A percentile compares a stretch with the other conserved stretches of the same genome.
Conservation (phyloP, 2,888 invertebrate genomes). For the Hyposoter dolosus region DNA sequence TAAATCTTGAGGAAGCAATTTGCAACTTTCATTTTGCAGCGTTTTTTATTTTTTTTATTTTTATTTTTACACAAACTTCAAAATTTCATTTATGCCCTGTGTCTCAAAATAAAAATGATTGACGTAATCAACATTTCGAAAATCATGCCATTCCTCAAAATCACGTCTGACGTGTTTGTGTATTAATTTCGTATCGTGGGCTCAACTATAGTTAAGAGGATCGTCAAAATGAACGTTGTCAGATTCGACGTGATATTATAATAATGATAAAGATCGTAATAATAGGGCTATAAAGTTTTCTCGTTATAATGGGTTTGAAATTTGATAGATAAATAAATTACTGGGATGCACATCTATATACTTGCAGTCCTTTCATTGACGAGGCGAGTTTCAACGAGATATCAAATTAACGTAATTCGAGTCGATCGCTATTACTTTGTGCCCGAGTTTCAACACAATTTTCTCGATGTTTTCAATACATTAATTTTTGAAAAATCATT, state of each 20-base stretch:
- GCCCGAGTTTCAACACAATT: not conserved
- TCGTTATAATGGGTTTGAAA: conserved; percentile 49
- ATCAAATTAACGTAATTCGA: conserved; percentile 55
- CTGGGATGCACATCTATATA: not conserved
- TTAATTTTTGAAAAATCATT: not conserved
- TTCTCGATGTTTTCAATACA: not conserved
- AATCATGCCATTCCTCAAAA: not conserved
- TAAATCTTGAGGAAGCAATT: no score
- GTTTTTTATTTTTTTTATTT: no score
- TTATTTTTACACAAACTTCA: no score
- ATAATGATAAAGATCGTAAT: conserved; percentile 14
- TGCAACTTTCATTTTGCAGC: no score
- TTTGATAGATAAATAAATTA: conserved; percentile 48
- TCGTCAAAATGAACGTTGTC: not conserved
- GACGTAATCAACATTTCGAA: no score
- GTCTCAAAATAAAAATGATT: no score
- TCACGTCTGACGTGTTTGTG: not conserved
- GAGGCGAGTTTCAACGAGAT: conserved; percentile 21
- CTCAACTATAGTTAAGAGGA: not conserved
- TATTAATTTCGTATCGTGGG: not conserved
- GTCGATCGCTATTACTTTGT: conserved; percentile 16
- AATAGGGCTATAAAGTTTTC: conserved; percentile 20
- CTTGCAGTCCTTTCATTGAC: conserved; percentile 7
- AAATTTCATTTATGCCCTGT: no score
- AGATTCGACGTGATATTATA: not conserved